Percentiles rank a stretch among this genome's conserved stretches.
These are phyloP conservation scores for Melipona beecheii DNA, from an alignment of 2,888 invertebrate species.

Conservation along the genomic window DNA sequence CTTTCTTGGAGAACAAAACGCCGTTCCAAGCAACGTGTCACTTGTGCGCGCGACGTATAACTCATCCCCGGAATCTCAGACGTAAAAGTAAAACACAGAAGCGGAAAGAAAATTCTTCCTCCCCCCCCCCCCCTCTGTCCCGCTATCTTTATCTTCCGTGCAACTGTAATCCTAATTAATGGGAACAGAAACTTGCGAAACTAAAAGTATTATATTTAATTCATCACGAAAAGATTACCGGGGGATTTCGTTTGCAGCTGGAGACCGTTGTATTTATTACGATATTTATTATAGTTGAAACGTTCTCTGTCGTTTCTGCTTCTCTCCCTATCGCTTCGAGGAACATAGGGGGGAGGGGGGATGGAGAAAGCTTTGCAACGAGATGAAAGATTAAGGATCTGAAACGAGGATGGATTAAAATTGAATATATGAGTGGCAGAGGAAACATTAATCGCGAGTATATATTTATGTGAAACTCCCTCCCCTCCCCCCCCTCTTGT, in stretches of 20 bases:
- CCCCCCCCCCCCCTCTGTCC: neutral
- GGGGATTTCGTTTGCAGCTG: neutral
- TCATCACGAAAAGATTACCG: neutral
- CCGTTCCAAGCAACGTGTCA: neutral
- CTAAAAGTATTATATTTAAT: neutral
- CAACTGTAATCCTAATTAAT: neutral
- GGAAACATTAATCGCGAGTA: neutral
- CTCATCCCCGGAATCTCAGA: neutral
- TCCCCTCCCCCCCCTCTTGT: no score
- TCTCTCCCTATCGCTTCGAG: neutral
- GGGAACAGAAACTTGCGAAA: neutral
- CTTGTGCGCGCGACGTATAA: neutral
- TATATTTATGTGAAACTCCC: neutral
- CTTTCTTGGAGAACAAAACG: neutral
- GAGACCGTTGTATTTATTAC: neutral
- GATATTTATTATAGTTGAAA: neutral
- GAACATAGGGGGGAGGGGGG: neutral
- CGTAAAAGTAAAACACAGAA: neutral
- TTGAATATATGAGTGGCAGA: neutral
- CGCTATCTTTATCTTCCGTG: neutral
- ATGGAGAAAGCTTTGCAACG: neutral
- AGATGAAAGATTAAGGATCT: neutral
- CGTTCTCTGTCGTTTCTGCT: neutral
- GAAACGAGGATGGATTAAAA: neutral
- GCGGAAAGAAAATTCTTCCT: neutral